Conservation (phyloP, 2,797 vertebrate genomes). For the Typhlichthys subterraneus region DNA sequence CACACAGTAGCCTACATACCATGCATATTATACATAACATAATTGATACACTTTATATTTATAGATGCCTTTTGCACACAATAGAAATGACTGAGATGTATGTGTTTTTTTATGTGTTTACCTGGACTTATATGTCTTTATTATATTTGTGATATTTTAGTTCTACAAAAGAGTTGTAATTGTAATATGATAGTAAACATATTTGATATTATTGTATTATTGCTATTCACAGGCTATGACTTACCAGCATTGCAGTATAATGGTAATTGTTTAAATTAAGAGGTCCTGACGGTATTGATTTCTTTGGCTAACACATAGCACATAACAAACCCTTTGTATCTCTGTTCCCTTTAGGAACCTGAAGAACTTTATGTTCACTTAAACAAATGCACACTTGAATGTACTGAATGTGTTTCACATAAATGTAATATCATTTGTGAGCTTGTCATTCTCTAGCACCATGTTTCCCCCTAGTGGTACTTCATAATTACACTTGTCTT, state of each 20-base stretch:
- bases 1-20: too few species aligned
- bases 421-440: conserved; percentile 21
- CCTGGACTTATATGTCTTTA: neutral
- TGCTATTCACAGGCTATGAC: conserved; percentile 33
- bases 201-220: conserved; percentile 23
- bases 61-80: too few species aligned
- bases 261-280: conserved; percentile 43
- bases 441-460: conserved; percentile 46
- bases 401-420: conserved; percentile 10
- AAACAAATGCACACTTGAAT: conserved; percentile 20
- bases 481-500: conserved; percentile 11
- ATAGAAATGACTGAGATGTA: too few species aligned
- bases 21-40: too few species aligned
- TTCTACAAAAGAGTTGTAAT: conserved; percentile 2
- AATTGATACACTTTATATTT: too few species aligned
- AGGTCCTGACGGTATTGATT: conserved; percentile 21
- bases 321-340: conserved; percentile 4
- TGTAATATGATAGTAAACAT: neutral
- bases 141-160: neutral
- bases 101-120: too few species aligned
- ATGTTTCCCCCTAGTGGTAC: conserved; percentile 77
- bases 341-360: too few species aligned
- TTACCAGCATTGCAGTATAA: conserved; percentile 41
- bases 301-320: conserved; percentile 12
- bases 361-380: neutral